Base-by-base conservation (phyloP, 2,113 vertebrate species). In the Pygoscelis adeliae region DNA sequence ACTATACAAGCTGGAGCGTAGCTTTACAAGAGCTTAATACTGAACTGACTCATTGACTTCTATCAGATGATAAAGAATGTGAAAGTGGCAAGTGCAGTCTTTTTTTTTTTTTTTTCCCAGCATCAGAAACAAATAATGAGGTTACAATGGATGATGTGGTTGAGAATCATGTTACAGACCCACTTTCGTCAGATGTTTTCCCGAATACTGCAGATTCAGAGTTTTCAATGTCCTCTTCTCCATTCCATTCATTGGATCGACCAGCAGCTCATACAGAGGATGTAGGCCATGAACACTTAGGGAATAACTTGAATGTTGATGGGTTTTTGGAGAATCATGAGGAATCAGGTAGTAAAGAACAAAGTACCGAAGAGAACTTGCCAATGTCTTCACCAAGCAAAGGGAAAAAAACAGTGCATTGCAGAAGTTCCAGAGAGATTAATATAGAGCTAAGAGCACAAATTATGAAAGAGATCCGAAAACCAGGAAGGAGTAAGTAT, bases 381-480 rank as follows among this genome's bases (percentile, higher is more conserved):
- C 96, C 98, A 63, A 94, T 98, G 79, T 98, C 99, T 96, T 98
- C 99, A 13, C 98, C 99, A 5, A 95, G 82, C 25, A 98, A 98
- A 65, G 98, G 99, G 88, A 99, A 99, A 98, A 99, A 98, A 82
- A 1, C 98, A 85, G 97, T 98, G 65, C 98, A 98, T 63, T 98
- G 96, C 29, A 98, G 99, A 96, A 99, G 98, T 70, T 97, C 98
- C 9, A 99, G 99, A 95, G 98, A 99, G 80, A 95, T 98, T 94
- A 99, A 99, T 97, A 98, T 98, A 55, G 99, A 99, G 85, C 98
- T 99, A 70, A 97, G 98, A 98, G 98, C 98, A 90, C 98, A 99
- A 97, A 99, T 99, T 95, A 99, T 98, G 98, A 99, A 98, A 97
- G 99, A 99, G 97, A 99, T 99, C 81, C 97, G 99, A 82, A 99